Conservation (phyloP, 23 tunicate genomes). For the Styela clava region DNA sequence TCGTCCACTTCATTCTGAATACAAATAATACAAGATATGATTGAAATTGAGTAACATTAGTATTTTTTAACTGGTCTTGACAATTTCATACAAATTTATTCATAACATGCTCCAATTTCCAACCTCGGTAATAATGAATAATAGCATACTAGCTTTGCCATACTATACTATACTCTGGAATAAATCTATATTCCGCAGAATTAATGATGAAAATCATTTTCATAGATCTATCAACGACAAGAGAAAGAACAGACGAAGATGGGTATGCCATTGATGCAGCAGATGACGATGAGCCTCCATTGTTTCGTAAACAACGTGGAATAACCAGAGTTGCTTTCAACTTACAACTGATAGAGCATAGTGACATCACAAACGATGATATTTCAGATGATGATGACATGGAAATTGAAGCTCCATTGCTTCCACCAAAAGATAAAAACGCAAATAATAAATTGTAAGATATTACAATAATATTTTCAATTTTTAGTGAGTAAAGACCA, state of each 20-base stretch:
- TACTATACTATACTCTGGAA: too few species aligned
- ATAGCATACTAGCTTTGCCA: too few species aligned
- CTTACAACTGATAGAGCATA: slow-evolving; percentile 33
- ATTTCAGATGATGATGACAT: not conserved
- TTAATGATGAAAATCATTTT: too few species aligned
- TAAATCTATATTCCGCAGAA: too few species aligned
- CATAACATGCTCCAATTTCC: too few species aligned
- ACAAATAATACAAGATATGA: too few species aligned
- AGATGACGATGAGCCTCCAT: slow-evolving; percentile 76
- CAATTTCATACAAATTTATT: too few species aligned
- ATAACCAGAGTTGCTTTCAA: slow-evolving; percentile 70
- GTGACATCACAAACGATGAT: not conserved
- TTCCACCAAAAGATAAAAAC: slow-evolving; percentile 18
- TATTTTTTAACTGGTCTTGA: too few species aligned
- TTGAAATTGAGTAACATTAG: too few species aligned
- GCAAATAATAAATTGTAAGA: slow-evolving; percentile 23
- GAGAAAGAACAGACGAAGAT: slow-evolving; percentile 32
- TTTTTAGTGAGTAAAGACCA: too few species aligned
- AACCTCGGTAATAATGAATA: too few species aligned
- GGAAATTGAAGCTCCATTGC: slow-evolving; percentile 8
- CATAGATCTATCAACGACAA: not conserved
- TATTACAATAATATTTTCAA: not conserved
- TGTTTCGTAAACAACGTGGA: slow-evolving; percentile 64
- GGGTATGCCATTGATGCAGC: slow-evolving; percentile 92
- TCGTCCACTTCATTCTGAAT: too few species aligned